Evolutionary conservation across 2,888 invertebrate species (phyloP).

Genomic region (Oxytorus armatus): DNA sequence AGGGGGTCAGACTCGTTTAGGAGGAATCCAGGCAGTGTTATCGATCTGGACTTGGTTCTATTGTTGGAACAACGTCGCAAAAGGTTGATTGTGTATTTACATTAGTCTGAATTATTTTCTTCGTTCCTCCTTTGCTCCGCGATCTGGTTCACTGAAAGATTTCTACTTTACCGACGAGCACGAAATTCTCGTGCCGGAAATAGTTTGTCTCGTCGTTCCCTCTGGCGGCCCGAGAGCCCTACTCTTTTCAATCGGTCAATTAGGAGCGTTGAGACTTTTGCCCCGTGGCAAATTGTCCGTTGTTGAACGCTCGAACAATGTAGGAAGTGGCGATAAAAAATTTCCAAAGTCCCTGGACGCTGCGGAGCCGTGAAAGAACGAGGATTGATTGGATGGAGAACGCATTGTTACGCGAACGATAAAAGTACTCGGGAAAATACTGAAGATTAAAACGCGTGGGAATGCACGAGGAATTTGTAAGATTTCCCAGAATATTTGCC

Average conservation of each 20-base stretch:
- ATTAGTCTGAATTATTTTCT: too few relatives aligned
- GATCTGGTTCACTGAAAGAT: too few relatives aligned
- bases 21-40: too few relatives aligned
- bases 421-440: background rate
- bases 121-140: too few relatives aligned
- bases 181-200: background rate
- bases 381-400: conserved; percentile 12
- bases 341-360: conserved; percentile 17
- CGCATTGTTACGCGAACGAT: conserved; percentile 8
- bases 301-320: conserved; percentile 30
- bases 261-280: conserved; percentile 24
- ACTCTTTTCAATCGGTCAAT: conserved; percentile 10
- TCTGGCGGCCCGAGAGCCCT: background rate
- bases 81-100: too few relatives aligned
- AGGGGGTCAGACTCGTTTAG: too few relatives aligned
- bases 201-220: background rate
- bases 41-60: too few relatives aligned
- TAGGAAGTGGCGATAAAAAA: conserved; percentile 12
- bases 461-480: too few relatives aligned
- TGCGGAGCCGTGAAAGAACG: conserved; percentile 7
- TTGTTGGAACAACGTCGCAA: too few relatives aligned
- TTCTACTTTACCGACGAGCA: too few relatives aligned
- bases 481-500: too few relatives aligned
- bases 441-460: background rate
- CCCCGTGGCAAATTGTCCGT: conserved; percentile 22